Evolutionary conservation across 2,888 invertebrate genomes (phyloP), one percentile per base, ranked within the genome.

Genomic region (Meghimatium bilineatum): DNA sequence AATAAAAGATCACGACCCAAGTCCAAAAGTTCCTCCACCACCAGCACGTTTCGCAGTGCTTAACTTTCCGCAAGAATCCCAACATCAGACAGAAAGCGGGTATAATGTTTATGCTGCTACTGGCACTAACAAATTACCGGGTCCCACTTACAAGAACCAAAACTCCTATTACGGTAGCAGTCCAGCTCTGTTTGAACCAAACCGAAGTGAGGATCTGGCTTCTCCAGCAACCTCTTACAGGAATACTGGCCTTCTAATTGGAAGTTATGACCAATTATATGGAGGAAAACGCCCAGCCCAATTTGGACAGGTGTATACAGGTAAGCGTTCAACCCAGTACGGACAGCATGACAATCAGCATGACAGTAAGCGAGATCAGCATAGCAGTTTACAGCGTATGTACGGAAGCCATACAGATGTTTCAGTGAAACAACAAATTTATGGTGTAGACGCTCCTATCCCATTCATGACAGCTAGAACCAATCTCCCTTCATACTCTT

Each of bases 251-350:
- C 77, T 52, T 14, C 52, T 82, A n/a, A 56, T 82, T 14, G 82
- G 82, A 26, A 82, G 82, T 36, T 82, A 69, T n/a, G 82, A 82
- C 17, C 74, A 77, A 29, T 76, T 82, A 23, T 82, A 82, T 75
- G 82, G 82, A 17, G 29, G 63, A 17, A 56, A 52, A 71, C 34
- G 36, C 29, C 71, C 69, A 69, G 5, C 32, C 5, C 78, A 78
- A 20, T n/a, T 14, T 44, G 36, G 34, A 36, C 34, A 63, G 32
- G 49, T 8, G 29, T 26, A 52, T 12, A 32, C 29, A 52, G 63
- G 34, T 38, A 75, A 29, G 1, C 29, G 36, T 20, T 56, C 69
- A 69, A 8, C 23, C 5, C 78, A 78, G 29, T 12, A 29, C 32
- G 36, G 34, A 36, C 34, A 63, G 1, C 32, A 49, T 8, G 20